These are phyloP conservation scores for Melinaea marsaeus DNA, from an alignment of 2,888 invertebrate species.

Conservation along the genomic window DNA sequence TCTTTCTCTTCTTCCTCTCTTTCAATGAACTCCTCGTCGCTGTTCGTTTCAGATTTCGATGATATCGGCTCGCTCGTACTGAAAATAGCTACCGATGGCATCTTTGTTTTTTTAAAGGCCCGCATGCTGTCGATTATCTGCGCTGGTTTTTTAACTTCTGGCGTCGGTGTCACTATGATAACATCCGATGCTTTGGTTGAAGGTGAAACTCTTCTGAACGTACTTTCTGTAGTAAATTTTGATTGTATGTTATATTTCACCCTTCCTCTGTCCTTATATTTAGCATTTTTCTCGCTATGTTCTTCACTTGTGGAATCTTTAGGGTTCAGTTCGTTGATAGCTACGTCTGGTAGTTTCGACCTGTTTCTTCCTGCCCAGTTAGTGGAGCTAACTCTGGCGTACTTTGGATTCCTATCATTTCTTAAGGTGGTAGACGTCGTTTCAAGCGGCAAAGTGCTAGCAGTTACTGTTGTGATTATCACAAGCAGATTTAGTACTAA, in stretches of 20 bases:
- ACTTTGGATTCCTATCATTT: constrained; percentile 49
- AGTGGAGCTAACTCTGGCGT: constrained; percentile 41
- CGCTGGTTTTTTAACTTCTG: constrained; percentile 60
- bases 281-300: constrained; percentile 68
- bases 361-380: constrained; percentile 46
- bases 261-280: constrained; percentile 71
- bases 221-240: constrained; percentile 52
- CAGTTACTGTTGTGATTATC: constrained; percentile 55
- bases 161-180: constrained; percentile 65
- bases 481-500: constrained; percentile 70
- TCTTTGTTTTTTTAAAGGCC: constrained; percentile 60
- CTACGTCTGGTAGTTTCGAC: constrained; percentile 55
- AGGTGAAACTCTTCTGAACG: constrained; percentile 43
- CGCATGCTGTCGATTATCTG: constrained; percentile 66
- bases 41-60: constrained; percentile 37
- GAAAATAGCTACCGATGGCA: constrained; percentile 46
- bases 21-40: constrained; percentile 35
- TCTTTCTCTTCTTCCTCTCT: constrained; percentile 53
- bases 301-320: constrained; percentile 66
- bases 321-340: constrained; percentile 63
- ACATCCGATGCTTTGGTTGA: constrained; percentile 51
- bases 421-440: constrained; percentile 50
- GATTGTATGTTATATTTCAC: constrained; percentile 50
- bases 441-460: constrained; percentile 55
- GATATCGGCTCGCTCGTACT: constrained; percentile 45